Evolutionary conservation across 2,113 vertebrate species (phyloP), one percentile per base, ranked within the genome.

Genomic region (Spheniscus mendiculus): DNA sequence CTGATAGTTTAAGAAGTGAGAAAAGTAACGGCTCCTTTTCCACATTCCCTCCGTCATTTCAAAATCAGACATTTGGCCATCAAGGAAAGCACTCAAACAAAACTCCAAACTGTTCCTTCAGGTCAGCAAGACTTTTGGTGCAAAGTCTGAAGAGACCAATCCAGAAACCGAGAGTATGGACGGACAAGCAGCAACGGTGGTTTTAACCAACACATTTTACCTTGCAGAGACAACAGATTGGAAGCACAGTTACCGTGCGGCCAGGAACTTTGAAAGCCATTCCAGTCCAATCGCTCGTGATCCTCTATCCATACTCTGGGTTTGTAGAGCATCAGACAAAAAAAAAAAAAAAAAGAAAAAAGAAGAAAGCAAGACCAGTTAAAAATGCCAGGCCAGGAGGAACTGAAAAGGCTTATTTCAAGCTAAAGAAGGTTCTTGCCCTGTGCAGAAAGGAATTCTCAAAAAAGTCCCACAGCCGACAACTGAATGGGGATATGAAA

Each of bases 401-500:
- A 97, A 92, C 53, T 55, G 71, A 44, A 55, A 91, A 90, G 73
- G 23, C 63, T 81, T 22, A 3, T 74, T 45, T 72, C 55, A 70
- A 55, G 42, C 32, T 49, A 27, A 55, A 42, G 6, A 49, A 65
- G 58, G 80, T 21, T 82, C 70, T 16, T 56, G 65, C 45, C n/a
- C 74, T 10, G 50, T 10, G 71, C 66, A 93, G 44, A 44, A 77
- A 72, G 61, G 70, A 73, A 94, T 87, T 84, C 32, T 42, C 30
- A 1, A 29, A 52, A 36, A 83, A 47, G 11, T 22, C 56, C 69
- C 78, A 49, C 0, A 1, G 32, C 47, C 1, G 1, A 25, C 40
- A 59, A 34, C 2, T 58, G 50, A 91, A 69, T 2, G 30, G 83
- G 83, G 84, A 97, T 92, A 20, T 80, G 93, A 97, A 96, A 96